These are phyloP conservation scores for Notiomystis cincta DNA, from an alignment of 2,113 vertebrate species.

Conservation along the genomic window DNA sequence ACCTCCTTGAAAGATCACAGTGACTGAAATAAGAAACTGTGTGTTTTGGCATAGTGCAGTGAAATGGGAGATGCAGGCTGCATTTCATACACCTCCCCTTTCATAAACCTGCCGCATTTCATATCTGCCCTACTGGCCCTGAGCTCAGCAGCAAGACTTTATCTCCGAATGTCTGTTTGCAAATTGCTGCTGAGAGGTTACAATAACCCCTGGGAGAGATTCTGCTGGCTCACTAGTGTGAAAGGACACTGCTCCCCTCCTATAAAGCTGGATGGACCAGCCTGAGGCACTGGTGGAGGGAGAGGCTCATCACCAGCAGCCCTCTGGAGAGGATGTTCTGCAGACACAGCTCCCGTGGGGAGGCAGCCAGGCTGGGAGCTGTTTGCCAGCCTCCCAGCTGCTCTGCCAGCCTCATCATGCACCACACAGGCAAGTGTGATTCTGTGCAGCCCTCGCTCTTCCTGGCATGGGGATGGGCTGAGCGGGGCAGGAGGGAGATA, in stretches of 20 bases:
- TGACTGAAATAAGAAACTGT: conserved; percentile 79
- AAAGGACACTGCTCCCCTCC: conserved; percentile 25
- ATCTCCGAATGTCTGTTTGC: conserved; percentile 50
- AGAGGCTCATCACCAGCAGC: neutral
- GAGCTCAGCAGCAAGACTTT: conserved; percentile 44
- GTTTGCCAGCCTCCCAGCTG: neutral
- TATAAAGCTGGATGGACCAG: conserved; percentile 7
- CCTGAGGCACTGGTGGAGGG: neutral
- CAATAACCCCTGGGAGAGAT: conserved; percentile 54
- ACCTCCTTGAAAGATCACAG: conserved; percentile 81
- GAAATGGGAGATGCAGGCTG: conserved; percentile 77
- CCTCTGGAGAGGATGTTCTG: neutral
- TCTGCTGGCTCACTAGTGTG: conserved; percentile 39
- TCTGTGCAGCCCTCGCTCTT: neutral
- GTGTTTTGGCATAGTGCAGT: conserved; percentile 75
- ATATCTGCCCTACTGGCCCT: conserved; percentile 38
- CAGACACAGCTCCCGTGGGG: conserved; percentile 21
- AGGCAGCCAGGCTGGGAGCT: conserved; percentile 17
- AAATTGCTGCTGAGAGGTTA: conserved; percentile 60
- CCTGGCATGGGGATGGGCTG: neutral
- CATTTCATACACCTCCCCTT: conserved; percentile 72
- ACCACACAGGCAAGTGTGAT: accelerated
- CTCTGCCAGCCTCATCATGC: neutral
- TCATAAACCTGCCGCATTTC: conserved; percentile 61
- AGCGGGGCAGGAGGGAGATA: neutral